Conservation (phyloP, 2,797 vertebrate species). For the Valencia hispanica region DNA sequence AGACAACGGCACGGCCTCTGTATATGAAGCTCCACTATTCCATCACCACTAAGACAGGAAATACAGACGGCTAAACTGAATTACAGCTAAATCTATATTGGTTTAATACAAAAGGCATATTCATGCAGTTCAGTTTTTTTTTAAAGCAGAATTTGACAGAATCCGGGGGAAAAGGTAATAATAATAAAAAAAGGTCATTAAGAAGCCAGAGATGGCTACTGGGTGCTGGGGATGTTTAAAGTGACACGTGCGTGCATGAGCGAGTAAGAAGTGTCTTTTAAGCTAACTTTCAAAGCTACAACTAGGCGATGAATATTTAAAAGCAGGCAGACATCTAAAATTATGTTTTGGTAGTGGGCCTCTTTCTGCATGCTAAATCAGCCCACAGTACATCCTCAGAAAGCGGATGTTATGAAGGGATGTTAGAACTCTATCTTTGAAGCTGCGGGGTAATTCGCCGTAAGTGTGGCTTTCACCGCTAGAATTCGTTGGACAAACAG, state of each 20-base stretch:
- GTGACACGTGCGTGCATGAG: slow-evolving; percentile 9
- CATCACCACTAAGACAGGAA: slow-evolving; percentile 29
- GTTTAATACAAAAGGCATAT: slow-evolving; percentile 44
- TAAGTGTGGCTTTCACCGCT: slow-evolving; percentile 38
- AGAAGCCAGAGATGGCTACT: slow-evolving; percentile 61
- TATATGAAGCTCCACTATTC: slow-evolving; percentile 33
- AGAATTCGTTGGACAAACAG: slow-evolving; percentile 52
- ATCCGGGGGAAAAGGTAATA: slow-evolving; percentile 8
- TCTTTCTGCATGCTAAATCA: slow-evolving; percentile 56
- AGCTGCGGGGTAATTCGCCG: slow-evolving; percentile 39
- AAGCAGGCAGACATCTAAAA: slow-evolving; percentile 56
- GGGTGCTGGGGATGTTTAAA: slow-evolving; percentile 37
- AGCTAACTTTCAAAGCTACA: slow-evolving; percentile 65
- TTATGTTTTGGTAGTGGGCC: slow-evolving; percentile 41
- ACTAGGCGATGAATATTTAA: slow-evolving; percentile 76
- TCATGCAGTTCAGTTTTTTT: slow-evolving; percentile 57
- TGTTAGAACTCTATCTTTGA: slow-evolving; percentile 60
- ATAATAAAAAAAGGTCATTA: slow-evolving; percentile 69
- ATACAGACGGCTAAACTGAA: slow-evolving; percentile 57
- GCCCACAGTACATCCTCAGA: slow-evolving; percentile 40
- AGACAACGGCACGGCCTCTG: not conserved
- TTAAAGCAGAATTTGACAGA: slow-evolving; percentile 69
- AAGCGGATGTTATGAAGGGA: slow-evolving; percentile 16
- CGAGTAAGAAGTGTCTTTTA: slow-evolving; percentile 49
- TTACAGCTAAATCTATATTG: slow-evolving; percentile 52